Evolutionary conservation across 2,797 vertebrate species (phyloP).

Genomic region (Hafferia zeledoni): DNA sequence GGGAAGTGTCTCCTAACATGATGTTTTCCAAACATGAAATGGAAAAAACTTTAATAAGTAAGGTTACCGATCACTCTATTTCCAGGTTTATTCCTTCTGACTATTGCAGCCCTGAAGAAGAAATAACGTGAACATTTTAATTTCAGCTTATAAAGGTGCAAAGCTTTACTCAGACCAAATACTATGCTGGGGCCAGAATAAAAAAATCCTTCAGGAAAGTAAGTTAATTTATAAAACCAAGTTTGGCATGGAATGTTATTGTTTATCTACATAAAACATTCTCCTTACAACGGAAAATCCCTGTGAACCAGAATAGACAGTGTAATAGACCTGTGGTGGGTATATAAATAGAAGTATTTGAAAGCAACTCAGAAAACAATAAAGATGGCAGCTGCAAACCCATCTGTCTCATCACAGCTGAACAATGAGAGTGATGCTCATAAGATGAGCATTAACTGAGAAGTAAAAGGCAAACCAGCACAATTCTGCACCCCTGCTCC

Average conservation of each 20-base stretch:
- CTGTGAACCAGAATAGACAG: neutral
- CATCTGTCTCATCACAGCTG: neutral
- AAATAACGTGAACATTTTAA: neutral
- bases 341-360: neutral
- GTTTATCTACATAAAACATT: neutral
- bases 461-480: neutral
- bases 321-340: neutral
- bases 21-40: neutral
- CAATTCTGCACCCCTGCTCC: neutral
- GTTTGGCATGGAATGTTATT: neutral
- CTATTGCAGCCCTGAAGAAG: neutral
- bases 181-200: neutral
- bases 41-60: neutral
- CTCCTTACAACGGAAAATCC: neutral
- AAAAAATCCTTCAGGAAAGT: neutral
- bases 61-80: neutral
- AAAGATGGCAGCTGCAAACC: constrained; percentile 25
- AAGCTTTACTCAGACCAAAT: neutral
- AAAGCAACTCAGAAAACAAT: neutral
- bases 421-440: neutral
- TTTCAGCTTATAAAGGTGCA: neutral
- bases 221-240: neutral
- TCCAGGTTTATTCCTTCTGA: neutral
- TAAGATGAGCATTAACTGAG: neutral
- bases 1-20: neutral